phyloP scores from a whole-genome alignment of 2,888 invertebrate species.

The Rhopalosiphum nymphaeae region DNA sequence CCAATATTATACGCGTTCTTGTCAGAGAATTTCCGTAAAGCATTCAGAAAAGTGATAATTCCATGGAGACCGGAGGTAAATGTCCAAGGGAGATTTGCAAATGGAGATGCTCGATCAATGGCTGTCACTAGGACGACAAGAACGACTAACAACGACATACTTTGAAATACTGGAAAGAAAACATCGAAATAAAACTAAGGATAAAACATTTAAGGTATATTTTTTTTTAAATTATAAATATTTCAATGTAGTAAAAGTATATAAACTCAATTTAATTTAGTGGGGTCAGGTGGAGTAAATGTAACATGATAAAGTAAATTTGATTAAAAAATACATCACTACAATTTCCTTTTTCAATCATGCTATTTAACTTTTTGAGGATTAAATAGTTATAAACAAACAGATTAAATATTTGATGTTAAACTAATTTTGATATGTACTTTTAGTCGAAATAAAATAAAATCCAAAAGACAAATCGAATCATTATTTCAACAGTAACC shows the following conservation, averaged over 20 bases:
- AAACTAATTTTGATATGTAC: not conserved
- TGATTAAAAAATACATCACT: not conserved
- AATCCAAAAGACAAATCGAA: too few species aligned
- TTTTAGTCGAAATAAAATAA: too few species aligned
- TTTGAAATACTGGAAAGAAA: conserved; percentile 43
- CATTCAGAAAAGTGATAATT: conserved; percentile 80
- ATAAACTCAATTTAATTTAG: not conserved
- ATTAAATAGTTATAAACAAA: not conserved
- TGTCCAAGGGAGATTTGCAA: conserved; percentile 66
- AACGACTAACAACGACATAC: conserved; percentile 65
- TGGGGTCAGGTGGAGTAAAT: not conserved
- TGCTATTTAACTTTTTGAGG: not conserved
- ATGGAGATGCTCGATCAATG: conserved; percentile 66
- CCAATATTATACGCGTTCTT: conserved; percentile 94
- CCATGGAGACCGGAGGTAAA: conserved; percentile 70
- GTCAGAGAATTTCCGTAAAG: conserved; percentile 93
- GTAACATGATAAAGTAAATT: not conserved
- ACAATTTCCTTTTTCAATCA: not conserved
- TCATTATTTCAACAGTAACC: too few species aligned
- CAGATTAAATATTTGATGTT: not conserved
- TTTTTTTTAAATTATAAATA: not conserved
- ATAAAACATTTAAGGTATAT: conserved; percentile 8
- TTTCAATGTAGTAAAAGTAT: not conserved
- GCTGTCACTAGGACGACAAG: conserved; percentile 65
- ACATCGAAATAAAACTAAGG: not conserved